Percentiles rank a stretch among this genome's conserved stretches.
Evolutionary conservation across 2,888 invertebrate species (phyloP).

Genomic region (Lithophane socia): DNA sequence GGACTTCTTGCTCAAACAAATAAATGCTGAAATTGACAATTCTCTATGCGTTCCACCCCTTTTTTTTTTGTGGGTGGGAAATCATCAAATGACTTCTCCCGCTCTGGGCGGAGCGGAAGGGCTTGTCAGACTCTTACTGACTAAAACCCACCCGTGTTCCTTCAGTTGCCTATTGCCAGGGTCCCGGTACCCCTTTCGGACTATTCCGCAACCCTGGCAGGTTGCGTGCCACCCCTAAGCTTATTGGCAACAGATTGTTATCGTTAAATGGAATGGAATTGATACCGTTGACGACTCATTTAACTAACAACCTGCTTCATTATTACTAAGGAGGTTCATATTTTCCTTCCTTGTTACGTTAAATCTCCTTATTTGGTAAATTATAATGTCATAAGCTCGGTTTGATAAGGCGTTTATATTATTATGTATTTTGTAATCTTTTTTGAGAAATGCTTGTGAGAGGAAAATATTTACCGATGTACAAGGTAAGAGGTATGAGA

Average conservation of each 20-base stretch:
- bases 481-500: background rate
- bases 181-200: too few relatives aligned
- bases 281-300: constrained; percentile 60
- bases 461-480: background rate
- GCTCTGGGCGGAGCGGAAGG: too few relatives aligned
- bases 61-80: too few relatives aligned
- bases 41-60: constrained; percentile 38
- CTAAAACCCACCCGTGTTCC: too few relatives aligned
- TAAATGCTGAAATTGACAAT: background rate
- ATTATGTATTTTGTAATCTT: background rate
- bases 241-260: constrained; percentile 57
- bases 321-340: constrained; percentile 37
- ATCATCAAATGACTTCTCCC: too few relatives aligned
- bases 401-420: constrained; percentile 1
- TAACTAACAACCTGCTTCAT: constrained; percentile 53
- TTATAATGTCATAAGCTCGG: constrained; percentile 7
- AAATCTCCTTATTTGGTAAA: constrained; percentile 26
- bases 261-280: constrained; percentile 57
- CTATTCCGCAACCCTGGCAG: too few relatives aligned
- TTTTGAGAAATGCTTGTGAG: background rate
- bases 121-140: too few relatives aligned
- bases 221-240: constrained; percentile 44
- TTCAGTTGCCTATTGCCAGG: too few relatives aligned
- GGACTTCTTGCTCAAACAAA: background rate
- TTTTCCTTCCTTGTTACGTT: constrained; percentile 36